Conservation (phyloP, 2,113 vertebrate species). For the Girardinichthys multiradiatus region DNA sequence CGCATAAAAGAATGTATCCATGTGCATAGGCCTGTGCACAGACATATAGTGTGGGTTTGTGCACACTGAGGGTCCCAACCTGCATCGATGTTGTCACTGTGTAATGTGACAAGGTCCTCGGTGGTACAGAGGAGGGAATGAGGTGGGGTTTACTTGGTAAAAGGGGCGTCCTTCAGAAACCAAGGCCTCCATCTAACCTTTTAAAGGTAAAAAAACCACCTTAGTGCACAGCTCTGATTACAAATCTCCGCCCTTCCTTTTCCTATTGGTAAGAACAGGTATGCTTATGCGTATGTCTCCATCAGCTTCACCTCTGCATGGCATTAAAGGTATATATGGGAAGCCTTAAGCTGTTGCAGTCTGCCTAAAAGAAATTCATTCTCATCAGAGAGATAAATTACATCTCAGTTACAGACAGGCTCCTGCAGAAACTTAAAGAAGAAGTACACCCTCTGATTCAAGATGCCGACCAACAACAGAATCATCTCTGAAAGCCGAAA, state of each 20-base stretch:
- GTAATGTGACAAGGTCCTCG: slow-evolving; percentile 29
- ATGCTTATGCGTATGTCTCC: slow-evolving; percentile 24
- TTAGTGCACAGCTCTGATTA: slow-evolving; percentile 49
- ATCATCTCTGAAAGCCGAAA: slow-evolving; percentile 49
- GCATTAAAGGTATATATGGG: slow-evolving; percentile 60
- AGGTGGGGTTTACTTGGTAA: slow-evolving; percentile 28
- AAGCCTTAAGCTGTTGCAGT: slow-evolving; percentile 19
- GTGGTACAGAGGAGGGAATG: neutral
- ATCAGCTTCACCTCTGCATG: slow-evolving; percentile 17
- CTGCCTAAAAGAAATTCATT: slow-evolving; percentile 9
- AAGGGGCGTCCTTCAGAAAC: slow-evolving; percentile 7
- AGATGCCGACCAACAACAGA: slow-evolving; percentile 62
- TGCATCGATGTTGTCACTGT: slow-evolving; percentile 36
- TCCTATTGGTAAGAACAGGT: slow-evolving; percentile 28
- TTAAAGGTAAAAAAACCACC: slow-evolving; percentile 60
- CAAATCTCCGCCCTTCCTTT: slow-evolving; percentile 18
- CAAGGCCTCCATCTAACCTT: slow-evolving; percentile 44
- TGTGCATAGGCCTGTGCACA: neutral
- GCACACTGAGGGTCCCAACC: slow-evolving; percentile 2
- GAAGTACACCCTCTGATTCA: neutral
- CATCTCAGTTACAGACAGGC: slow-evolving; percentile 20
- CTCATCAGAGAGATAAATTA: neutral
- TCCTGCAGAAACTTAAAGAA: slow-evolving; percentile 4
- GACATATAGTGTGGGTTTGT: slow-evolving; percentile 4
- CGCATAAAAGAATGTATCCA: neutral